phyloP scores from a whole-genome alignment of 2,113 vertebrate genomes.

The Pangasianodon gigas region DNA sequence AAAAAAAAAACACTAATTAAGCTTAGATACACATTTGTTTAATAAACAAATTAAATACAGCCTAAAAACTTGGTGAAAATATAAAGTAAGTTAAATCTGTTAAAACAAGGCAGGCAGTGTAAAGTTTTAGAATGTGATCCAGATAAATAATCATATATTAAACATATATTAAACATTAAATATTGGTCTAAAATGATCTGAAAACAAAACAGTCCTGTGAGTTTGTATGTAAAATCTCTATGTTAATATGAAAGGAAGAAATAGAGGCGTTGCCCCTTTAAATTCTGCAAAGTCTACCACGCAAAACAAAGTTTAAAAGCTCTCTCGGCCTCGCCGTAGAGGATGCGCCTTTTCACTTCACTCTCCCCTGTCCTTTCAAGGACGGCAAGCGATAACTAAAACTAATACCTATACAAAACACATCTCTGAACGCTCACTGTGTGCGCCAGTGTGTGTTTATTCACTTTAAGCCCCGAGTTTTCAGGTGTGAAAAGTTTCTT shows the following conservation, averaged over 20 bases:
- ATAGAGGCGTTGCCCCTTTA: slow-evolving; percentile 54
- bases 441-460: not conserved
- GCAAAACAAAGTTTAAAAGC: slow-evolving; percentile 55
- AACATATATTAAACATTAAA: not conserved
- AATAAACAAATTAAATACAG: not conserved
- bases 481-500: slow-evolving; percentile 47
- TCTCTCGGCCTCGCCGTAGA: slow-evolving; percentile 12
- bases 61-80: not conserved
- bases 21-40: not conserved
- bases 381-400: not conserved
- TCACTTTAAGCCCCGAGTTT: not conserved
- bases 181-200: not conserved
- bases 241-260: fast-evolving
- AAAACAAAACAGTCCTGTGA: not conserved
- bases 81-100: not conserved
- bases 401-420: not conserved
- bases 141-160: not conserved
- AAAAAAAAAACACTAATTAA: too few species aligned
- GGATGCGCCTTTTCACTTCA: slow-evolving; percentile 13
- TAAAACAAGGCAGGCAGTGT: too few species aligned
- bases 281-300: slow-evolving; percentile 43
- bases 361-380: not conserved
- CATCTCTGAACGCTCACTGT: not conserved
- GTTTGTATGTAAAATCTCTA: not conserved
- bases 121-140: not conserved